phyloP scores from a whole-genome alignment of 2,797 vertebrate genomes.

The Ara ararauna region DNA sequence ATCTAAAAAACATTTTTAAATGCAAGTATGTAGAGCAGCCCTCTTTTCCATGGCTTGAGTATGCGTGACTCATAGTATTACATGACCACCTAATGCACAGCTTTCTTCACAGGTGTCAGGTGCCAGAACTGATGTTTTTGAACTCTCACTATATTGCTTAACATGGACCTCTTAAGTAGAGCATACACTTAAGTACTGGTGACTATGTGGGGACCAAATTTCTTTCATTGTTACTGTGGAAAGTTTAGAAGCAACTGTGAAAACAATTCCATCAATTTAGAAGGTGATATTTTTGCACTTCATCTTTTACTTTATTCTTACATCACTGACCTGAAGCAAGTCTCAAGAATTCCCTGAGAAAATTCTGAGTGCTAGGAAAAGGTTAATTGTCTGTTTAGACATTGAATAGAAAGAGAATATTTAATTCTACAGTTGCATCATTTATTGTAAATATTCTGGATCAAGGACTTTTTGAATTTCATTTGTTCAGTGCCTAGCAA shows the following conservation, averaged over 20 bases:
- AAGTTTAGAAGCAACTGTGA: not conserved
- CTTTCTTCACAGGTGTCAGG: not conserved
- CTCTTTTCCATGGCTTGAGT: not conserved
- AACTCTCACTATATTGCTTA: not conserved
- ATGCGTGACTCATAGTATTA: no score
- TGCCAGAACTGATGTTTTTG: not conserved
- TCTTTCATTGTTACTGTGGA: not conserved
- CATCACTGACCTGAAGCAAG: not conserved
- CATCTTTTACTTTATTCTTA: not conserved
- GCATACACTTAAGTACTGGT: not conserved
- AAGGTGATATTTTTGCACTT: not conserved
- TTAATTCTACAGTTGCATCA: not conserved
- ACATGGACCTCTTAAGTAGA: not conserved
- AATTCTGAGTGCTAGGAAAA: not conserved
- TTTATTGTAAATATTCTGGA: not conserved
- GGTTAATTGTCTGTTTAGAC: conserved; percentile 17
- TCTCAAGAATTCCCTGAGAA: not conserved
- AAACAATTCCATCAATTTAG: not conserved
- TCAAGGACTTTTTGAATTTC: not conserved
- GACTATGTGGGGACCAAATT: not conserved
- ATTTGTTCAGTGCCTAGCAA: not conserved
- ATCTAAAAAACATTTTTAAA: not conserved
- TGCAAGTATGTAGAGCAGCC: not conserved
- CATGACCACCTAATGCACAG: fast-evolving
- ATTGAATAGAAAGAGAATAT: not conserved